phyloP scores from a whole-genome alignment of 2,113 vertebrate genomes.

The Albula glossodonta region DNA sequence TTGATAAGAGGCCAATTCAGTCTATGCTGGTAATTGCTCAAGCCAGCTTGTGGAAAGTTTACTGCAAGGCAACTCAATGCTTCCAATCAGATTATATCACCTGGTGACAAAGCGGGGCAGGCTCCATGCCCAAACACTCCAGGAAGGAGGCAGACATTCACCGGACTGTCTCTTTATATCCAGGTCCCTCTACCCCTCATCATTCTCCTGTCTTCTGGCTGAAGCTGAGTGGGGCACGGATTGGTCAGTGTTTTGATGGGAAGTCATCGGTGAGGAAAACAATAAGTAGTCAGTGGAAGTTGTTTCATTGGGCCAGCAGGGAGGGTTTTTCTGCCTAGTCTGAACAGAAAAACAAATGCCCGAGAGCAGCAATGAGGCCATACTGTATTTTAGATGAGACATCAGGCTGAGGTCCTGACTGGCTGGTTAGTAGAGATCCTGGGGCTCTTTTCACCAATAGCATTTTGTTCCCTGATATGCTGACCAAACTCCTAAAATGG shows the following conservation, averaged over 20 bases:
- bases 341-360: not conserved
- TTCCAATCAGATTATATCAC: conserved; percentile 17
- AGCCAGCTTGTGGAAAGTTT: not conserved
- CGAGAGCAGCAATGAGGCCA: not conserved
- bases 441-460: no score
- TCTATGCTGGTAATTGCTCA: conserved; percentile 1
- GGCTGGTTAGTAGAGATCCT: no score
- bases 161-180: not conserved
- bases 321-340: not conserved
- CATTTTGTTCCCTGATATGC: no score
- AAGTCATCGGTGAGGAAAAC: no score
- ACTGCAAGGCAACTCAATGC: not conserved
- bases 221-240: no score
- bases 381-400: not conserved
- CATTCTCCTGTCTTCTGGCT: no score
- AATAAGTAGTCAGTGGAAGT: not conserved
- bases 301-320: not conserved
- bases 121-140: not conserved
- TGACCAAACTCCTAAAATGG: no score
- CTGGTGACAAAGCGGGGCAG: not conserved
- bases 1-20: not conserved
- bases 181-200: no score
- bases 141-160: not conserved
- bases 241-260: no score
- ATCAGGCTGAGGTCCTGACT: not conserved